phyloP scores from a whole-genome alignment of 1,140 invertebrate species.

The Pseudachorutes palmiensis region DNA sequence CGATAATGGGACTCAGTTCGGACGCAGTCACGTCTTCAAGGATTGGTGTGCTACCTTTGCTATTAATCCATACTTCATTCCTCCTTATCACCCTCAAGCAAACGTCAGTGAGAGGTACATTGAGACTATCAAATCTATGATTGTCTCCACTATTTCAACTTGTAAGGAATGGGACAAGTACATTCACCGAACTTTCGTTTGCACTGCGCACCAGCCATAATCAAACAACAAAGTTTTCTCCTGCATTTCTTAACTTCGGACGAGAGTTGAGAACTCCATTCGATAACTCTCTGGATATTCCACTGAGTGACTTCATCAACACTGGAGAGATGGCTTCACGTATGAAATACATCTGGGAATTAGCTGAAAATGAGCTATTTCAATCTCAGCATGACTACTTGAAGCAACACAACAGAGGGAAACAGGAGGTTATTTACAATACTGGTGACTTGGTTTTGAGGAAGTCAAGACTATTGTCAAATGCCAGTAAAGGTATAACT shows the following conservation, averaged over 20 bases:
- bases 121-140: constrained; percentile 43
- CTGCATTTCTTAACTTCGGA: constrained; percentile 43
- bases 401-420: constrained; percentile 7
- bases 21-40: constrained; percentile 12
- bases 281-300: constrained; percentile 15
- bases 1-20: constrained; percentile 39
- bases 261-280: constrained; percentile 38
- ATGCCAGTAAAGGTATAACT: constrained; percentile 17
- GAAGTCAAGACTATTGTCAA: constrained; percentile 16
- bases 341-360: not conserved
- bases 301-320: not conserved
- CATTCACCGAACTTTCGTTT: constrained; percentile 42
- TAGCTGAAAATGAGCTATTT: not conserved
- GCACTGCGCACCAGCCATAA: constrained; percentile 43
- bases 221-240: constrained; percentile 41
- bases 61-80: constrained; percentile 25
- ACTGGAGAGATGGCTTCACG: not conserved
- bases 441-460: constrained; percentile 19
- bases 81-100: constrained; percentile 42
- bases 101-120: constrained; percentile 46
- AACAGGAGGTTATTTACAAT: not conserved
- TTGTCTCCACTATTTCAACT: constrained; percentile 35
- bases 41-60: constrained; percentile 16
- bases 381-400: not conserved
- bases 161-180: constrained; percentile 40